Evolutionary conservation across 1,140 invertebrate species (phyloP).

Genomic region (Leptopilina boulardi): DNA sequence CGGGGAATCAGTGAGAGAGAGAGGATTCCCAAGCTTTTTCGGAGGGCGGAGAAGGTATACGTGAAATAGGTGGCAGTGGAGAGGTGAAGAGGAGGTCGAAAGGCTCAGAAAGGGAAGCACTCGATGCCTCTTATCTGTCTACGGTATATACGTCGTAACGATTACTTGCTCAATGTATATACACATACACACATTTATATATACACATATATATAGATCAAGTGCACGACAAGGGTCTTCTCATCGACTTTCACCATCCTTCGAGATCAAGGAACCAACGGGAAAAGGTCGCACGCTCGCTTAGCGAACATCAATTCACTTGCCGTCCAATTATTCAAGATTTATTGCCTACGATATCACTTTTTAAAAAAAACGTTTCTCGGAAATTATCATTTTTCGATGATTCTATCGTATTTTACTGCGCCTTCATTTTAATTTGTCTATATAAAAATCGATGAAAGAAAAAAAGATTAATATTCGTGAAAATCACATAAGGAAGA

Average conservation of each 20-base stretch:
- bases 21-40: slow-evolving; percentile 58
- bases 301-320: slow-evolving; percentile 60
- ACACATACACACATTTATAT: too few species aligned
- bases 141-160: slow-evolving; percentile 67
- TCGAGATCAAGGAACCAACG: slow-evolving; percentile 50
- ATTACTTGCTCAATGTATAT: slow-evolving; percentile 63
- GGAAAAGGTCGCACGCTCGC: slow-evolving; percentile 60
- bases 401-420: too few species aligned
- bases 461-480: too few species aligned
- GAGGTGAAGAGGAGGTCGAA: slow-evolving; percentile 41
- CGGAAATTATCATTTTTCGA: too few species aligned
- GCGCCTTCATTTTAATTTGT: too few species aligned
- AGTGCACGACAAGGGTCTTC: slow-evolving; percentile 47
- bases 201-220: slow-evolving; percentile 28
- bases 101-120: slow-evolving; percentile 47
- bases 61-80: slow-evolving; percentile 33
- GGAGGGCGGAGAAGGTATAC: slow-evolving; percentile 45
- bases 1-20: slow-evolving; percentile 51
- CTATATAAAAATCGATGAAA: too few species aligned
- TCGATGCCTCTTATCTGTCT: slow-evolving; percentile 67
- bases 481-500: too few species aligned
- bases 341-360: slow-evolving; percentile 49
- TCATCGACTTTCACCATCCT: slow-evolving; percentile 52
- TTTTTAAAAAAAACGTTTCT: too few species aligned
- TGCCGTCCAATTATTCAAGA: slow-evolving; percentile 60